Evolutionary conservation across 2,888 invertebrate genomes (phyloP), one percentile per base, ranked within the genome.

Genomic region (Drosophila suboccidentalis): DNA sequence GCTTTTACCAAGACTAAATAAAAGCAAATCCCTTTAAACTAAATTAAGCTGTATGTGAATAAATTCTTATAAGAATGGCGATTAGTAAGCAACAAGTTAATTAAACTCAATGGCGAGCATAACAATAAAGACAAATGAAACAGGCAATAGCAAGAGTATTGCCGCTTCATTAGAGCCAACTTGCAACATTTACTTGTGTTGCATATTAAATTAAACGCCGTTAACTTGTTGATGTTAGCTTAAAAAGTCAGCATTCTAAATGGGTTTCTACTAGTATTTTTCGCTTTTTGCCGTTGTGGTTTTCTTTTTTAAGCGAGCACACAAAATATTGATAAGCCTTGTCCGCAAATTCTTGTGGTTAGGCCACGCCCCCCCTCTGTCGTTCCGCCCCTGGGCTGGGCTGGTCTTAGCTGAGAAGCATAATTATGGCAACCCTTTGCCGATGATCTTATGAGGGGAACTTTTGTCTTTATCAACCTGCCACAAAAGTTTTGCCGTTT

Each of bases 311-410:
- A 13, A 49, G 38, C 54, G 38, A 32, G 38, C 61, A 36, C 59
- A 61, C 53, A 59, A 70, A 72, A 57, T 77, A 83, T 89, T 87
- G 87, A 89, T 89, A 89, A 83, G 70, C 71, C 58, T 19, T n/a
- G 47, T 49, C 49, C 78, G 38, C 74, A 60, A 66, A 83, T 89
- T 71, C 61, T 57, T 80, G 84, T 44, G 89, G 87, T 71, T 73
- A 19, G 17, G 17, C 51, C 51, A 15, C 39, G 8, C n/a, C 17
- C 68, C n/a, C 19, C 19, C 6, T 2, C 2, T 8, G 2, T 5
- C 29, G 13, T 17, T 3, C 10, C 15, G 6, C 19, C 41, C 6
- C 10, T 10, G 29, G 36, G 13, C 36, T 15, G n/a, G 32, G 43
- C 19, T 19, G 19, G 19, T 19, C 60, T 64, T 39, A 58, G 47